Evolutionary conservation across 1,140 invertebrate species (phyloP).

Genomic region (Atopsyche davidsoni): DNA sequence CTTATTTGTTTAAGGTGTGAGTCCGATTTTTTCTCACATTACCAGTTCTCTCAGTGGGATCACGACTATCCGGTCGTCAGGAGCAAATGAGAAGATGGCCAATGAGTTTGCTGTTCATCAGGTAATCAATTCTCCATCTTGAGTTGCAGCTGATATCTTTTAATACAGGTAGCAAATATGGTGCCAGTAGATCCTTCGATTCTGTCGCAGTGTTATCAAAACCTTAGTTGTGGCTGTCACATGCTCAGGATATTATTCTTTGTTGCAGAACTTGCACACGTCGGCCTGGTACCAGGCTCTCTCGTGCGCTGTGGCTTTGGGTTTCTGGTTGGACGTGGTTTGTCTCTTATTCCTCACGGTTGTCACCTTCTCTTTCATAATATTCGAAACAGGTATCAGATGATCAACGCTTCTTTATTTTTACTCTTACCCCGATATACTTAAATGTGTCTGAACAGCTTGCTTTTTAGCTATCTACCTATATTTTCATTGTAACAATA

Average conservation of each 20-base stretch:
- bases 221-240: too few relatives aligned
- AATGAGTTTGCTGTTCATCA: constrained; percentile 53
- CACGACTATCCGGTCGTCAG: constrained; percentile 66
- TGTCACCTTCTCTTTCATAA: constrained; percentile 48
- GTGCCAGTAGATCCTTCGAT: too few relatives aligned
- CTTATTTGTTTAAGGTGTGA: constrained; percentile 36
- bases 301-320: constrained; percentile 73
- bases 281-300: constrained; percentile 72
- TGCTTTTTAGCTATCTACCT: neutral
- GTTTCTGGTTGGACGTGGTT: constrained; percentile 66
- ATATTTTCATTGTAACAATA: too few relatives aligned
- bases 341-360: constrained; percentile 64
- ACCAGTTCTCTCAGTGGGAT: constrained; percentile 66
- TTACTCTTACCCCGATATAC: too few relatives aligned
- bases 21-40: constrained; percentile 74
- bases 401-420: too few relatives aligned
- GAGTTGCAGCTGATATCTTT: too few relatives aligned
- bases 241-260: too few relatives aligned
- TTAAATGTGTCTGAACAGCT: neutral
- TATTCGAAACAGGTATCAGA: constrained; percentile 17
- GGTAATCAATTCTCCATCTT: constrained; percentile 25
- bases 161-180: too few relatives aligned
- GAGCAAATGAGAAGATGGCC: constrained; percentile 54
- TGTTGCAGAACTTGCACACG: constrained; percentile 60
- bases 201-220: too few relatives aligned